Conservation (phyloP, 2,888 invertebrate genomes). For the Xanthorhoe spadicearia region DNA sequence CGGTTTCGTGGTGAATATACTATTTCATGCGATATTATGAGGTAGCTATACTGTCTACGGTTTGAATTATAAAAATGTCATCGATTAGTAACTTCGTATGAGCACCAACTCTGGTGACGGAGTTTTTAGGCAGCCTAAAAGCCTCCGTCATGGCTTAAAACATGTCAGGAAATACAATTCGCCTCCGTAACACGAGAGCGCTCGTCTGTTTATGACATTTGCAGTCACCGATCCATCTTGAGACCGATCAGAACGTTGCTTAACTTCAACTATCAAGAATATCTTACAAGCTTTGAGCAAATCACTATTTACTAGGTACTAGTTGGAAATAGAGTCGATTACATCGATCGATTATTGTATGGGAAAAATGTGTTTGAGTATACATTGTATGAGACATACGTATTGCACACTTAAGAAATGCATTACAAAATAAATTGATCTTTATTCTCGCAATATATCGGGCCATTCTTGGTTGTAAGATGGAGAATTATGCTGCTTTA, state of each 20-base stretch:
- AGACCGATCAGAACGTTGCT: too few species aligned
- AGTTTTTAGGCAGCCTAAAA: too few species aligned
- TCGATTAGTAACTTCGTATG: too few species aligned
- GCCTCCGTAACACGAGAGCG: too few species aligned
- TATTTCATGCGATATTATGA: slow-evolving; percentile 37
- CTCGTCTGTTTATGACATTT: too few species aligned
- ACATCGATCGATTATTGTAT: neutral
- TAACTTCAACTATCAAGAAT: too few species aligned
- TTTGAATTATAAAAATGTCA: neutral
- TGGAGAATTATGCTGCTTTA: neutral
- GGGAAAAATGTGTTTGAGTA: neutral
- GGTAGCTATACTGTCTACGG: slow-evolving; percentile 33
- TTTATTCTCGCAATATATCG: neutral
- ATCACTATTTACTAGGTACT: too few species aligned
- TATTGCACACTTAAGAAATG: neutral
- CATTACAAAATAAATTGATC: neutral
- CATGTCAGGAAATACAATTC: too few species aligned
- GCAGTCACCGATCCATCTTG: too few species aligned
- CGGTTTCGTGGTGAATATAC: slow-evolving; percentile 38
- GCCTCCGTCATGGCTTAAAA: too few species aligned
- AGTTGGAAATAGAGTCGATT: neutral
- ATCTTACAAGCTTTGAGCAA: too few species aligned
- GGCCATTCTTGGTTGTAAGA: neutral
- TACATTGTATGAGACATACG: neutral
- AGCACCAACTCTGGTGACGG: too few species aligned